Percentiles rank a stretch among this genome's conserved stretches.
These are phyloP conservation scores for Enteromius paludinosus DNA, from an alignment of 2,797 vertebrate species.

Conservation along the genomic window DNA sequence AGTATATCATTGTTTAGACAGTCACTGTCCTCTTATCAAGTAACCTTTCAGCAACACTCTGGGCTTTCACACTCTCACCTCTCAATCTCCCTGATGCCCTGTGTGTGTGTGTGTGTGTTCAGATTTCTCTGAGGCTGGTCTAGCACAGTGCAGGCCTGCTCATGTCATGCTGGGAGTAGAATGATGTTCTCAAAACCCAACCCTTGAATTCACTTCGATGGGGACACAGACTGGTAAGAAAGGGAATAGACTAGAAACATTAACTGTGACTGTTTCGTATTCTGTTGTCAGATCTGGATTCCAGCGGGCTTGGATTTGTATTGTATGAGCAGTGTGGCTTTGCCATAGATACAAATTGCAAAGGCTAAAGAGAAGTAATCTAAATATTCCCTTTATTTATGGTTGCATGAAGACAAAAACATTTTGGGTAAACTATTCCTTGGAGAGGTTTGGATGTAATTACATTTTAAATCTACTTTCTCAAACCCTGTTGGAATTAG, in stretches of 20 bases:
- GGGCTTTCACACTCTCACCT: constrained; percentile 37
- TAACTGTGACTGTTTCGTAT: constrained; percentile 18
- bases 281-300: constrained; percentile 8
- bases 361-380: not conserved
- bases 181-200: constrained; percentile 19
- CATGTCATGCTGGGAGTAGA: constrained; percentile 36
- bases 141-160: constrained; percentile 31
- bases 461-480: not conserved
- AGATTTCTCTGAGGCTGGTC: not conserved
- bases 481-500: not conserved
- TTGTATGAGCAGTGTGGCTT: not conserved
- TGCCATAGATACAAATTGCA: not conserved
- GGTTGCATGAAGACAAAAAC: not conserved
- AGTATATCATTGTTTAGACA: constrained; percentile 34
- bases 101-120: constrained; percentile 14
- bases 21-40: constrained; percentile 30
- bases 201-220: constrained; percentile 29
- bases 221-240: constrained; percentile 38
- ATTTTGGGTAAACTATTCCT: not conserved
- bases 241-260: not conserved
- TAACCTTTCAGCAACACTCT: constrained; percentile 21
- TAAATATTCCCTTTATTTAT: not conserved
- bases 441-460: not conserved
- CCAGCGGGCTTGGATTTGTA: not conserved
- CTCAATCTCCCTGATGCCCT: not conserved